Base-by-base conservation (phyloP, 2,113 vertebrate genomes). In the Zosterops japonicus region DNA sequence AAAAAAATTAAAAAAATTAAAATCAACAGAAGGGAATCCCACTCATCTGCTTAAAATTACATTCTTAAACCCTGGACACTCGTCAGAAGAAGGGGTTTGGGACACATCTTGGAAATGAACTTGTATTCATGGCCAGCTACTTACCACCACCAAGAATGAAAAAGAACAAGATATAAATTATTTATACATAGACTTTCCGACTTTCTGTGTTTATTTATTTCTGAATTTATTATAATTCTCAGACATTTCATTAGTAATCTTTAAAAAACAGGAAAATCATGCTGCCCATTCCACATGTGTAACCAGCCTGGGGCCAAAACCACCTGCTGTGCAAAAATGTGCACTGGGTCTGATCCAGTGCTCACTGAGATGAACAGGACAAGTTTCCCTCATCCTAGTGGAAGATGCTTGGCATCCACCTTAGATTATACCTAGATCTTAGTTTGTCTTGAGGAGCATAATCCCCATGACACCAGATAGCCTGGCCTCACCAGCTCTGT, bases 101-200 rank as follows among this genome's bases (percentile, higher is more conserved):
- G 57, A 27, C 31, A 50, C 17, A 33, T 55, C 11, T 60, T 79
- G 31, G 35, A 42, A 81, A 60, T 22, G 6, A 67, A n/a, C 14
- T 89, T 63, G 5, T 36, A 3, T 53, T 78, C 3, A 2, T 14
- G 21, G 36, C 46, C 39, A 82, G 41, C 35, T 60, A 25, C 56
- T 81, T 59, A 50, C 10, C 23, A 41, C 12, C 23, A 23, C 52
- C 17, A 44, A 52, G n/a, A 47, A 44, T 33, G 47, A 83, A 78
- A 91, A 72, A 46, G 47, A 91, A 56, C 71, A 76, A 39, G 5
- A 63, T 50, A n/a, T 17, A 63, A 74, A 57, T 74, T 21, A 46
- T 17, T 77, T 21, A 46, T 19, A 49, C 0, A 0, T 33, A 59
- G 39, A 22, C 12, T 46, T 87, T 76, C 19, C 17, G 5, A 22